Evolutionary conservation across 2,888 invertebrate genomes (phyloP), one percentile per base, ranked within the genome.

Genomic region (Idaea aversata): DNA sequence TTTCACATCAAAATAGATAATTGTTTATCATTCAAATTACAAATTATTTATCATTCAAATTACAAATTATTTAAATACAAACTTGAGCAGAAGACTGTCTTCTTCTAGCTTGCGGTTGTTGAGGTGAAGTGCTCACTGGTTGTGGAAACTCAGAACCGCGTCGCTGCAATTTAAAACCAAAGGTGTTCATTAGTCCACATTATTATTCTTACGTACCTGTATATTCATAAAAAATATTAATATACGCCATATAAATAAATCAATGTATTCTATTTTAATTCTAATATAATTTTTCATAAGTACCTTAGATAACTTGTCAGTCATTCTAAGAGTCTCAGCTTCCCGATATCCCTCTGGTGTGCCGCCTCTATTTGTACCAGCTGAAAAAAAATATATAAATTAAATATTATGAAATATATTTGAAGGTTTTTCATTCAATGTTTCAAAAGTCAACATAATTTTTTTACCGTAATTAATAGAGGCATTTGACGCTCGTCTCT

Each of bases 281-380:
- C 57, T 57, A 15, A 15, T 7, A 2, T 57, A 13, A 57, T 57
- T 57, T 57, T 3, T 15, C 15, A 57, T 15, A n/a, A n/a, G n/a
- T n/a, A 92, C 93, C 86, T 91, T 93, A 5, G 90, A 79, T 59
- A 83, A 61, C 62, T 86, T 83, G 70, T 93, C 92, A 13, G 88
- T 86, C 87, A 91, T 87, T 70, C 88, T 82, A 1, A 93, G 80
- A 0, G 93, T 92, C 64, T 92, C 92, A 4, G 93, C 87, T 76
- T 93, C 92, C 71, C 92, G 81, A 67, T 92, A 93, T 0, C 93
- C 92, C 76, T 93, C 93, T 7, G 93, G 93, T 13, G 93, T 93
- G 5, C 86, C 79, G 0, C 86, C 89, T 76, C 91, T 82, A 0
- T 85, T 77, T 0, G 79, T 77, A 15, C 87, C 88, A 70, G 84